Conservation (phyloP, 2,113 vertebrate genomes). For the Petrocephalus microphthalmus region DNA sequence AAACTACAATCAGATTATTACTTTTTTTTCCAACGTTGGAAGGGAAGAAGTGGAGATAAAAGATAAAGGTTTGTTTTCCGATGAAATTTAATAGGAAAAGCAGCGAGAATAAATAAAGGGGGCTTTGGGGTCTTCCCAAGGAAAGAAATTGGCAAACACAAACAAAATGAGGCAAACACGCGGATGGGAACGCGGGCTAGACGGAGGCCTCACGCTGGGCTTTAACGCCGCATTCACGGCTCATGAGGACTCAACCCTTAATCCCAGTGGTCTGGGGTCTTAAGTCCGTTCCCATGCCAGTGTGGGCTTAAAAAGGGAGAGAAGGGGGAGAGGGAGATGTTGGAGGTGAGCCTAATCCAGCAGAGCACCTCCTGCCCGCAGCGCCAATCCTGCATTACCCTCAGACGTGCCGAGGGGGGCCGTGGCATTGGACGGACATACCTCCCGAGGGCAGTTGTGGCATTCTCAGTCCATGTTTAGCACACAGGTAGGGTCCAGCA, state of each 20-base stretch:
- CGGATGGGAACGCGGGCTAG: not conserved
- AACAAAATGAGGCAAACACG: not conserved
- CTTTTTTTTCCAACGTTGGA: conserved; percentile 28
- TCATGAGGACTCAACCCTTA: conserved; percentile 17
- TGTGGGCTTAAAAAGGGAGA: not conserved
- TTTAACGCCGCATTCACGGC: conserved; percentile 14
- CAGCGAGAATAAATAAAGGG: conserved; percentile 16
- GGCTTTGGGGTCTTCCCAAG: conserved; percentile 1
- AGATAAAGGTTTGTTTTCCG: conserved; percentile 21
- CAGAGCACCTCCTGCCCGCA: not conserved
- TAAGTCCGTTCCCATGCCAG: conserved; percentile 26
- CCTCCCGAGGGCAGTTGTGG: not conserved
- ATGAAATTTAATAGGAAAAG: conserved; percentile 16
- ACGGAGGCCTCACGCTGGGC: conserved; percentile 12
- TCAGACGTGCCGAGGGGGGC: not conserved
- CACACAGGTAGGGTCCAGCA: not conserved
- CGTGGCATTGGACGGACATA: not conserved
- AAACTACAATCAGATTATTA: conserved; percentile 49
- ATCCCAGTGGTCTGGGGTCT: conserved; percentile 17
- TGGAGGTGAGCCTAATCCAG: conserved; percentile 20
- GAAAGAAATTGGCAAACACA: conserved; percentile 14
- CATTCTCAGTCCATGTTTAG: too few relatives aligned
- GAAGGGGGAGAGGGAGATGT: conserved; percentile 43
- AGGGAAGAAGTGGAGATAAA: not conserved
- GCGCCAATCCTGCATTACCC: not conserved